phyloP scores from a whole-genome alignment of 2,888 invertebrate species.

The Sarcophaga subvicina region DNA sequence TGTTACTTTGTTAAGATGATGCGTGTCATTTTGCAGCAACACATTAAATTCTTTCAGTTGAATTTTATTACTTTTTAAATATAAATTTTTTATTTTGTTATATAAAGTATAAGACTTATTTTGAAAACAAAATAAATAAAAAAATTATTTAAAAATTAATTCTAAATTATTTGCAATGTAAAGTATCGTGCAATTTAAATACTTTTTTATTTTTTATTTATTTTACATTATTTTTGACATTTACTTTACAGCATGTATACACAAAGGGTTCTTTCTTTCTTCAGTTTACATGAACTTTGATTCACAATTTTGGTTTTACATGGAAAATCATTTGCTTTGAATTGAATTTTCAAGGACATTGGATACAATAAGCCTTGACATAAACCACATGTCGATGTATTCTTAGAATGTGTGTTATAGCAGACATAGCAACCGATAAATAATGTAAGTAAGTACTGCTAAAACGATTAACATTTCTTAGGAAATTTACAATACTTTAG shows the following conservation, averaged over 20 bases:
- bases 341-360: conserved; percentile 16
- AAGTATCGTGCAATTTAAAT: no score
- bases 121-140: neutral
- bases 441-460: no score
- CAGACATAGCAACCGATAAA: neutral
- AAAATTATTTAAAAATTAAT: no score
- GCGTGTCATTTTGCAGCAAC: conserved; percentile 17
- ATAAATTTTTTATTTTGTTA: neutral
- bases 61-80: neutral
- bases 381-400: neutral
- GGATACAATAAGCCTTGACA: neutral
- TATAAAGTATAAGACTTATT: conserved; percentile 10
- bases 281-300: no score
- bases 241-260: no score
- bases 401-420: no score
- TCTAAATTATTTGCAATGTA: no score
- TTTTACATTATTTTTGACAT: no score
- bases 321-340: neutral
- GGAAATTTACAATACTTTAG: no score
- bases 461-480: no score
- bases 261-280: no score
- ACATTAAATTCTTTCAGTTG: conserved; percentile 5
- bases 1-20: conserved; percentile 27
- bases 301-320: neutral
- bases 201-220: no score